Evolutionary conservation across 2,797 vertebrate species (phyloP), one percentile per base, ranked within the genome.

Genomic region (Forpus xanthops): DNA sequence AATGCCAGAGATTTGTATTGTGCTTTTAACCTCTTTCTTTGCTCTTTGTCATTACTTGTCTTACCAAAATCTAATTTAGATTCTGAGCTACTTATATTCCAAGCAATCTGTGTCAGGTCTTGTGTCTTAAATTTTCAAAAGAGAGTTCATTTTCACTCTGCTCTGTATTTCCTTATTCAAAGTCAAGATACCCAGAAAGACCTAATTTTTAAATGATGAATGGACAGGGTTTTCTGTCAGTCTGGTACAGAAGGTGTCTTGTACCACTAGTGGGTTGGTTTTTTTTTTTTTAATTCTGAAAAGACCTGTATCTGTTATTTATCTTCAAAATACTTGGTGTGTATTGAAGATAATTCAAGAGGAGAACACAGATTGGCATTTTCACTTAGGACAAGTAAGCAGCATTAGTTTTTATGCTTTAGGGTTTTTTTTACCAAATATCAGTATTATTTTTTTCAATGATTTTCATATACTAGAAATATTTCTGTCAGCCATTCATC

Each of bases 401-500:
- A 93, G 50, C 61, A 86, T 78, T 83, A 68, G 21, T 39, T 95
- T 87, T 77, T 89, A 61, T 85, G 50, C 53, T 87, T 82, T n/a
- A n/a, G n/a, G n/a, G n/a, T n/a, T n/a, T n/a, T n/a, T n/a, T n/a
- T n/a, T n/a, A n/a, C n/a, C n/a, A n/a, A n/a, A n/a, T n/a, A n/a
- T n/a, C n/a, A n/a, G n/a, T n/a, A n/a, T n/a, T n/a, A n/a, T n/a
- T n/a, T n/a, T n/a, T n/a, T n/a, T n/a, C n/a, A 47, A 25, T 92
- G 62, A 41, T 97, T 97, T 97, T 89, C 53, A 44, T 96, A 95
- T 56, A 68, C 96, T 95, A 68, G 96, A 96, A 97, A 89, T 95
- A 94, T 95, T 97, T 97, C 88, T 96, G 80, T 97, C 88, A 96
- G 83, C 96, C 95, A 95, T 97, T 96, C 82, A 94, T 96, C 94